Conservation (phyloP, 2,113 vertebrate genomes). For the Brachypodius melanocephalos region DNA sequence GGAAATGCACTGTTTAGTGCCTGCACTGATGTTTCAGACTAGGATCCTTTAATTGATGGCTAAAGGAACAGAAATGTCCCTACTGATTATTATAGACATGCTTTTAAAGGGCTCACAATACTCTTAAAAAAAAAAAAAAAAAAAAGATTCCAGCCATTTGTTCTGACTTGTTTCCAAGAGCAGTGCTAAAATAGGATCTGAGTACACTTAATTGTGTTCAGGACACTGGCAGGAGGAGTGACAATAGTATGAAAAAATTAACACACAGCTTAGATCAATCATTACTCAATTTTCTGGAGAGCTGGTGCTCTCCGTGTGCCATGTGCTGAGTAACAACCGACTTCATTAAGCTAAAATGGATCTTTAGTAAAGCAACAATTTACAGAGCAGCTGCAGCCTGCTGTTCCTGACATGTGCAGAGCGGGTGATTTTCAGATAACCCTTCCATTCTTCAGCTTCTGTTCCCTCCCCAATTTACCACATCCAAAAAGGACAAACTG, state of each 20-base stretch:
- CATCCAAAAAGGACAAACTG: background rate
- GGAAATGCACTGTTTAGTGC: background rate
- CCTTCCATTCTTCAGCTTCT: background rate
- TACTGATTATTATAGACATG: background rate
- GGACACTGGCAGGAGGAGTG: background rate
- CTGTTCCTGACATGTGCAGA: background rate
- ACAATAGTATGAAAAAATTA: background rate
- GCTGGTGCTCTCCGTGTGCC: background rate
- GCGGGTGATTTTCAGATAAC: background rate
- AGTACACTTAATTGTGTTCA: background rate
- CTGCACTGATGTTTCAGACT: background rate
- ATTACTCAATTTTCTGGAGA: background rate
- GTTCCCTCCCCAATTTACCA: background rate
- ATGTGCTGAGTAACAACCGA: background rate
- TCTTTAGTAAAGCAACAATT: background rate
- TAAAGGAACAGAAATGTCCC: background rate
- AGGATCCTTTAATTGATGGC: background rate
- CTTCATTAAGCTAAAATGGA: background rate
- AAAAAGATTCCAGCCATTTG: background rate
- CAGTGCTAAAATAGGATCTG: background rate
- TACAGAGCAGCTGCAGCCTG: slow-evolving; percentile 4
- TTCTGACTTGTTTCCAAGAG: background rate
- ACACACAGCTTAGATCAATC: background rate
- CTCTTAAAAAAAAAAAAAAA: background rate
- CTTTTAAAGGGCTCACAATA: background rate